phyloP scores from a whole-genome alignment of 2,888 invertebrate genomes.

The Drosophila buzzatii region DNA sequence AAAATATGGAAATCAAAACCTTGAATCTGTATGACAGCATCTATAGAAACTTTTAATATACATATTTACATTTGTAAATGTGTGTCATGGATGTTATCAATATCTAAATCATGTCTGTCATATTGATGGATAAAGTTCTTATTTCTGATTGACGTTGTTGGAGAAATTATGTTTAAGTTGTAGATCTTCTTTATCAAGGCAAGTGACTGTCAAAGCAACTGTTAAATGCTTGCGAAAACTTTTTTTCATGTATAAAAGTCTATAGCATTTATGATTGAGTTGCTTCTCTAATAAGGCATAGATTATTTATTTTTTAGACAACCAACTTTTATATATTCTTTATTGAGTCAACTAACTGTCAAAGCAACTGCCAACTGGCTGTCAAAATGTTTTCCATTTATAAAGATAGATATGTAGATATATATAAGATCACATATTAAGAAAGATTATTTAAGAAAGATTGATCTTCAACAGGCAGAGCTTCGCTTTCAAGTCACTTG shows the following conservation, averaged over 20 bases:
- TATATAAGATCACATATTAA: no score
- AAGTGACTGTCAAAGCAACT: neutral
- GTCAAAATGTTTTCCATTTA: neutral
- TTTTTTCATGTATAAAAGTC: no score
- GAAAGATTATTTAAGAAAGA: no score
- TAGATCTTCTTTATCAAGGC: no score
- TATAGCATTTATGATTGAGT: neutral
- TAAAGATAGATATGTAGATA: no score
- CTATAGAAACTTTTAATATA: neutral
- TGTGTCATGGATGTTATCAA: neutral
- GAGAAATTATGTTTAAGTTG: no score
- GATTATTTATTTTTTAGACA: neutral
- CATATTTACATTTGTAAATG: neutral
- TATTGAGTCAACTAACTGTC: neutral
- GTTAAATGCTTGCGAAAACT: no score
- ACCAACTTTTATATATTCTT: neutral
- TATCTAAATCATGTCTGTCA: neutral
- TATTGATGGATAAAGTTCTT: neutral
- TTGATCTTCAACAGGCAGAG: no score
- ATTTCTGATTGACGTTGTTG: neutral
- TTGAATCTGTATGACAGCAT: neutral
- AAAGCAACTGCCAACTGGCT: neutral
- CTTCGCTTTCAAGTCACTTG: neutral
- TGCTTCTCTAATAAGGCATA: neutral
- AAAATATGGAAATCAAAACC: neutral